Evolutionary conservation across 1,140 invertebrate genomes (phyloP), one percentile per base, ranked within the genome.

Genomic region (Nymphalis io): DNA sequence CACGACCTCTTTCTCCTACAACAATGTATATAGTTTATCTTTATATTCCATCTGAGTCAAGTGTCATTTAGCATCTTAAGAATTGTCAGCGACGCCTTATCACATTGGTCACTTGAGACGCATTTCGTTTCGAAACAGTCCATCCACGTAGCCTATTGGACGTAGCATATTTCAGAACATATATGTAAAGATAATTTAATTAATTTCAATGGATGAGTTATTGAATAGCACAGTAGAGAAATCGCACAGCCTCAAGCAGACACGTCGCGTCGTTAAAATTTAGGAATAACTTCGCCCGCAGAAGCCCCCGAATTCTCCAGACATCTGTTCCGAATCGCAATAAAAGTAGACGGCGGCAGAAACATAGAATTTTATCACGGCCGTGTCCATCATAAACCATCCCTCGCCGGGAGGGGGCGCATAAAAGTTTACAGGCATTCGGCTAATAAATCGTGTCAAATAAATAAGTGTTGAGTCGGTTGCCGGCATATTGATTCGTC

Each of bases 391-490:
- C 86, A 87, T 87, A 89, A 87, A 87, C 79, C 84, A 86, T 85
- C 79, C 75, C 75, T 68, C 62, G 78, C 64, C 68, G 74, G 72
- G 76, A 76, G 76, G 78, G 76, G 79, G 80, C 81, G 80, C 85
- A 88, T 89, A 88, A 90, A 90, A 90, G 83, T 90, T 90, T 90
- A 89, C 82, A 88, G 81, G 87, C 87, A 88, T 90, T 87, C 82
- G 80, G 84, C 87, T 90, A 91, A 91, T 91, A 91, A 91, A 91
- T 91, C 87, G 88, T 81, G 83, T 88, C 84, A 88, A 89, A 91
- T 91, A 91, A 91, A 91, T 90, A 91, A 91, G 89, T 91, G 89
- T 91, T 85, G 88, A 91, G 87, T 89, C 84, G 84, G 87, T 89
- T 82, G 86, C 85, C 86, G 86, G 89, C 89, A 91, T 91, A 91